Evolutionary conservation across 2,113 vertebrate genomes (phyloP).

Genomic region (Baryphthengus martii): DNA sequence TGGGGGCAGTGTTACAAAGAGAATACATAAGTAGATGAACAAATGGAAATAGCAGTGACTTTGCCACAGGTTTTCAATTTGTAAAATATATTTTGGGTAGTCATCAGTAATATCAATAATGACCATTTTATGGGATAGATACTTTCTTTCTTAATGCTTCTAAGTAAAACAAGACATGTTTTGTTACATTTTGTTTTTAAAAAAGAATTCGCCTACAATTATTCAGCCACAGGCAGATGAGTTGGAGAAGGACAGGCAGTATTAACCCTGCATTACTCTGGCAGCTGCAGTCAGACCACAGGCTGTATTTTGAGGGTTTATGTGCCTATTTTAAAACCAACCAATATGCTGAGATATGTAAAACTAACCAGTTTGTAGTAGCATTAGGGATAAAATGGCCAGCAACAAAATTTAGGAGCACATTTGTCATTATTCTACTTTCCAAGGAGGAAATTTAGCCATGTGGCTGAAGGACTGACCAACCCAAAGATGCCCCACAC

Average conservation of each 20-base stretch:
- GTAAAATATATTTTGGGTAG: not conserved
- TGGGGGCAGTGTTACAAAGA: not conserved
- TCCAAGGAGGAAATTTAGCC: not conserved
- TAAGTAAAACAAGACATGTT: not conserved
- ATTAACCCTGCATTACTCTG: not conserved
- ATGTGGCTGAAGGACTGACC: not conserved
- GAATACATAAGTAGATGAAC: not conserved
- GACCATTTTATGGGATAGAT: not conserved
- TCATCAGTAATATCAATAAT: not conserved
- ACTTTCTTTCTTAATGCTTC: too few relatives aligned
- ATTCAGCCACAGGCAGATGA: not conserved
- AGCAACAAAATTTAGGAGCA: not conserved
- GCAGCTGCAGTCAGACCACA: not conserved
- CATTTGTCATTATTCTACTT: not conserved
- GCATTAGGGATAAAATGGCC: not conserved
- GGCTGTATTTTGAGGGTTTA: not conserved
- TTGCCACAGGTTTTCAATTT: not conserved
- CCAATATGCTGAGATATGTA: not conserved
- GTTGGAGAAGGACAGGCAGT: not conserved
- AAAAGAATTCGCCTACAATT: not conserved
- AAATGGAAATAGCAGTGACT: not conserved
- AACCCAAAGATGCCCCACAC: not conserved
- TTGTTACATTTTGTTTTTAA: not conserved
- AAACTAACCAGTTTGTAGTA: not conserved
- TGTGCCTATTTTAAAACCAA: not conserved